Conservation (phyloP, 2,888 invertebrate genomes). For the Scaptomyza reducta region DNA sequence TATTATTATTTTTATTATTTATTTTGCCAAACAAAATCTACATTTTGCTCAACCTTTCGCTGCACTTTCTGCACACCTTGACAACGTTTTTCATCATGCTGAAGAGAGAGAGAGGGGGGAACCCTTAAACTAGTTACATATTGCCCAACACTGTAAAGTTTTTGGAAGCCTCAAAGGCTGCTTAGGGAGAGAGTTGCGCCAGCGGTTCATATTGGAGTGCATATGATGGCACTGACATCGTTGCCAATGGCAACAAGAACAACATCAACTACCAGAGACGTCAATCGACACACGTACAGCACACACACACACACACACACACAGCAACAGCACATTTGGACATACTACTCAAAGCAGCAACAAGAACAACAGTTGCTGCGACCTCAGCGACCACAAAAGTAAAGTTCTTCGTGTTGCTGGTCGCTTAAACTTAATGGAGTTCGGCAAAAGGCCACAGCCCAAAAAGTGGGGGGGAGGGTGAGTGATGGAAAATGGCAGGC, state of each 20-base stretch:
- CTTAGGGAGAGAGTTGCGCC: constrained; percentile 14
- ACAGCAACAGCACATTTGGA: constrained; percentile 46
- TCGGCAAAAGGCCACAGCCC: constrained; percentile 57
- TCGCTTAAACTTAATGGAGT: constrained; percentile 79
- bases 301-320: neutral
- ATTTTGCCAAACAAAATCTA: neutral
- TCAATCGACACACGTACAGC: constrained; percentile 55
- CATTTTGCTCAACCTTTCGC: neutral
- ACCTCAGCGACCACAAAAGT: constrained; percentile 68
- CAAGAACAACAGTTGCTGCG: constrained; percentile 25
- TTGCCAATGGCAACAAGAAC: constrained; percentile 44
- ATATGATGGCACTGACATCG: constrained; percentile 36
- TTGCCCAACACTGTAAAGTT: constrained; percentile 30
- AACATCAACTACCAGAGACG: constrained; percentile 32
- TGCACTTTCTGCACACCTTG: constrained; percentile 33
- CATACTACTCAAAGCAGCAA: constrained; percentile 43
- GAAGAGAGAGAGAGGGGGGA: constrained; percentile 15
- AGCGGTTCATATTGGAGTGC: constrained; percentile 38
- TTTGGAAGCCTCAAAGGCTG: constrained; percentile 37
- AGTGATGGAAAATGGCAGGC: neutral
- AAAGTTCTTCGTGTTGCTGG: constrained; percentile 71
- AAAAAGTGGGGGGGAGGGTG: neutral
- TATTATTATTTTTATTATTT: too few relatives aligned
- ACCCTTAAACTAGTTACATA: constrained; percentile 24
- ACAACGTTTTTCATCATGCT: constrained; percentile 43